Evolutionary conservation across 1,140 invertebrate genomes (phyloP).

Genomic region (Potamilus streckersoni): DNA sequence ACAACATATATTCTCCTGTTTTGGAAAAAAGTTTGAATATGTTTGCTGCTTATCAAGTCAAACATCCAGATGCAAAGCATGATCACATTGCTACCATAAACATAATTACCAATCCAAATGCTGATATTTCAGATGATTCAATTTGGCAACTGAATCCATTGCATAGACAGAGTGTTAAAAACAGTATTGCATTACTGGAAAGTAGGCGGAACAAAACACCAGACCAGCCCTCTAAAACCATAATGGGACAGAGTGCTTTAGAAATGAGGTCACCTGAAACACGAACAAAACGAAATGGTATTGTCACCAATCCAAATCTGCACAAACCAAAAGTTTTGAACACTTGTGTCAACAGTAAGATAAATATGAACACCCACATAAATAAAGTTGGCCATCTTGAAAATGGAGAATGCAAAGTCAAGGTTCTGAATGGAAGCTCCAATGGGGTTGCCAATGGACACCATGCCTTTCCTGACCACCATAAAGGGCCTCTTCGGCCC

Average conservation of each 20-base stretch:
- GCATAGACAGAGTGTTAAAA: constrained; percentile 47
- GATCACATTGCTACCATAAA: constrained; percentile 50
- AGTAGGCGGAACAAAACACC: constrained; percentile 60
- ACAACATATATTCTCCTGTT: constrained; percentile 26
- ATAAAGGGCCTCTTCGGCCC: constrained; percentile 70
- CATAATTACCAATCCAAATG: constrained; percentile 63
- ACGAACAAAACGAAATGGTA: constrained; percentile 79
- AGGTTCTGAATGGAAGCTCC: constrained; percentile 12
- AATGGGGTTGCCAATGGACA: constrained; percentile 7
- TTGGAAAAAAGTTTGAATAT: constrained; percentile 44
- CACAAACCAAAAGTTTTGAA: constrained; percentile 45
- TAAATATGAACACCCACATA: constrained; percentile 69
- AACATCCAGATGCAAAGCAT: constrained; percentile 46
- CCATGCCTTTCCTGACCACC: constrained; percentile 51
- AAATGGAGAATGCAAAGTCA: constrained; percentile 5
- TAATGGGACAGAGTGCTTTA: constrained; percentile 57
- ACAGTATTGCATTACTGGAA: constrained; percentile 35
- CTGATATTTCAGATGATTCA: constrained; percentile 60
- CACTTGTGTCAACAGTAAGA: constrained; percentile 23
- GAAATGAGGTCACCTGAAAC: constrained; percentile 65
- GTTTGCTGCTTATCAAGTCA: constrained; percentile 44
- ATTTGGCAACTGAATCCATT: constrained; percentile 58
- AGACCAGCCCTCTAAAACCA: constrained; percentile 47
- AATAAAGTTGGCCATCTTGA: constrained; percentile 46
- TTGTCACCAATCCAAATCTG: constrained; percentile 91